Percentiles rank a stretch among this genome's conserved stretches.
Evolutionary conservation across 2,113 vertebrate genomes (phyloP).

Genomic region (Pholis gunnellus): DNA sequence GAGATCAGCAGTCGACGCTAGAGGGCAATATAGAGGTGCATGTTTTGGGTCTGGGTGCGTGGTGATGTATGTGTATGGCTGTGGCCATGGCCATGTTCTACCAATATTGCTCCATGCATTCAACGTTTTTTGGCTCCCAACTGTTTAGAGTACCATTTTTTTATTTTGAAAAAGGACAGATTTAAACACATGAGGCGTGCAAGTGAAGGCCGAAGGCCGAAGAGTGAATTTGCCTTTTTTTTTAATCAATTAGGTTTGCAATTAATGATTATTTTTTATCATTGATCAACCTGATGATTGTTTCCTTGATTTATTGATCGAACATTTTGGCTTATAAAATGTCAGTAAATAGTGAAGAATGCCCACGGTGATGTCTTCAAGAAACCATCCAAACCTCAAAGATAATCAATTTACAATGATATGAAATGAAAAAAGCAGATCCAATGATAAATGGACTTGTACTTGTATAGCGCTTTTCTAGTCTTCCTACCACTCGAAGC

Average conservation of each 20-base stretch:
- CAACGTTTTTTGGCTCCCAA: not conserved
- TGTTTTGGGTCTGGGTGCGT: conserved; percentile 22
- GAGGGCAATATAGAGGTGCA: conserved; percentile 79
- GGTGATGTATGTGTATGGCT: conserved; percentile 20
- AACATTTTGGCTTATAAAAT: not conserved
- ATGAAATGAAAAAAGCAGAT: not conserved
- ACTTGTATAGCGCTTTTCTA: no score
- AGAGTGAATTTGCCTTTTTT: not conserved
- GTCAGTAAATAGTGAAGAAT: not conserved
- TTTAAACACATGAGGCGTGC: not conserved
- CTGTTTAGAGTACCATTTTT: not conserved
- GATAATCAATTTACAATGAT: not conserved
- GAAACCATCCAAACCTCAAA: not conserved
- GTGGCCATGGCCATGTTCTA: conserved; percentile 38
- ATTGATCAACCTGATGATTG: not conserved
- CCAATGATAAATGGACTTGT: no score
- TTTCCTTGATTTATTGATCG: not conserved
- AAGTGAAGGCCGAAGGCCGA: not conserved
- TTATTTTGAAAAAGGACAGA: not conserved
- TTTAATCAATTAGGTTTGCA: not conserved
- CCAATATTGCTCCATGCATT: not conserved
- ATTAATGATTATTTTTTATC: not conserved
- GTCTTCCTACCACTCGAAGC: no score
- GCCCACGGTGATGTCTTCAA: not conserved
- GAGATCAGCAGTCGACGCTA: conserved; percentile 70